Percentiles rank a stretch among this genome's conserved stretches.
Conservation (phyloP, 1,140 invertebrate species). For the Bombus confusus region DNA sequence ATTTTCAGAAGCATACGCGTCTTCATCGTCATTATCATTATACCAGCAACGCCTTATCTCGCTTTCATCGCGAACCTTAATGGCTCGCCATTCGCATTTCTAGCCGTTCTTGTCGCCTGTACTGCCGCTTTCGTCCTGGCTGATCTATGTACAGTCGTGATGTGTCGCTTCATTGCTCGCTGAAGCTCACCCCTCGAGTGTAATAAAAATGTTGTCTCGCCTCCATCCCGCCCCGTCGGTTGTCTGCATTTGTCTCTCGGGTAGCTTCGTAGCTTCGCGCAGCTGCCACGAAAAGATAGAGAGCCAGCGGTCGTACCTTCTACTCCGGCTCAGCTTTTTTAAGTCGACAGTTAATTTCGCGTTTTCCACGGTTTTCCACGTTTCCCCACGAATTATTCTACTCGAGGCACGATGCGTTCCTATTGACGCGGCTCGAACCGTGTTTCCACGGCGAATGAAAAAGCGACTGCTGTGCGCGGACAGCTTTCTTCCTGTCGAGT, state of each 20-base stretch:
- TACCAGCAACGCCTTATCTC: constrained; percentile 2
- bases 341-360: constrained; percentile 31
- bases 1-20: constrained; percentile 18
- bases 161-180: neutral
- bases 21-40: neutral
- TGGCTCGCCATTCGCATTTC: constrained; percentile 1
- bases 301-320: neutral
- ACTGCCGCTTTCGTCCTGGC: neutral
- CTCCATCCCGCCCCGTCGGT: neutral
- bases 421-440: neutral
- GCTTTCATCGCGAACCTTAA: neutral
- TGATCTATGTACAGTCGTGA: neutral
- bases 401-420: neutral
- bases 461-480: neutral
- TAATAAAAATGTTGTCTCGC: constrained; percentile 32
- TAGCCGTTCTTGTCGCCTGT: no score
- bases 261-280: neutral
- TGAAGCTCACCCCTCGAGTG: neutral
- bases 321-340: neutral
- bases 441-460: neutral
- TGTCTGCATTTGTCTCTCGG: neutral
- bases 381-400: constrained; percentile 21
- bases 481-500: constrained; percentile 18
- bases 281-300: neutral
- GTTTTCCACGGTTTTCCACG: neutral